Percentiles rank a stretch among this genome's conserved stretches.
phyloP scores from a whole-genome alignment of 2,113 vertebrate genomes.

The Chionis minor region DNA sequence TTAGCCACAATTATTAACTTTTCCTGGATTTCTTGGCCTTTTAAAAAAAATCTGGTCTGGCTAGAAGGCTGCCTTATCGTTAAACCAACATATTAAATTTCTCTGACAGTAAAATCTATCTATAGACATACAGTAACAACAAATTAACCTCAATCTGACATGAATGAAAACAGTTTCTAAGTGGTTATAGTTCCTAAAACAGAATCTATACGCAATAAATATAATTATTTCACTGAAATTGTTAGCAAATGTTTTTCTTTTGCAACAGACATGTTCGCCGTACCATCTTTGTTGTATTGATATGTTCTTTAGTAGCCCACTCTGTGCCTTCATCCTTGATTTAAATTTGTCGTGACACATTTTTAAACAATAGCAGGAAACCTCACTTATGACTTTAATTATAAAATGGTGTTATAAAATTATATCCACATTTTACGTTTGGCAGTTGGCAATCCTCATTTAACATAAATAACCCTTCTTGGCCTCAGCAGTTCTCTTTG shows the following conservation, averaged over 20 bases:
- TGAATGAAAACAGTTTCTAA: constrained; percentile 79
- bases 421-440: constrained; percentile 83
- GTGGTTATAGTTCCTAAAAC: constrained; percentile 79
- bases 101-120: constrained; percentile 69
- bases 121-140: constrained; percentile 75
- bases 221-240: constrained; percentile 80
- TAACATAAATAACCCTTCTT: constrained; percentile 73
- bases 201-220: constrained; percentile 80
- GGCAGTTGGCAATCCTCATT: constrained; percentile 70
- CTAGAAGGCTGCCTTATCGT: constrained; percentile 69
- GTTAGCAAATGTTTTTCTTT: constrained; percentile 79
- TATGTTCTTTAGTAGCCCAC: constrained; percentile 67
- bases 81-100: constrained; percentile 72
- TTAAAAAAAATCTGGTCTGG: constrained; percentile 12
- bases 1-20: constrained; percentile 24
- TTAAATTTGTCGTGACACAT: constrained; percentile 82
- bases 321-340: constrained; percentile 76
- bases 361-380: constrained; percentile 87
- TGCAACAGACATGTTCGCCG: constrained; percentile 46
- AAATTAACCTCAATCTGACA: constrained; percentile 81
- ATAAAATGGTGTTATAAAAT: constrained; percentile 86
- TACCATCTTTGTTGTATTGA: constrained; percentile 72
- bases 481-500: constrained; percentile 72
- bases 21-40: constrained; percentile 35
- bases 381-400: constrained; percentile 86